Percentiles rank a stretch among this genome's conserved stretches.
Evolutionary conservation across 1,140 invertebrate genomes (phyloP).

Genomic region (Diabrotica virgifera): DNA sequence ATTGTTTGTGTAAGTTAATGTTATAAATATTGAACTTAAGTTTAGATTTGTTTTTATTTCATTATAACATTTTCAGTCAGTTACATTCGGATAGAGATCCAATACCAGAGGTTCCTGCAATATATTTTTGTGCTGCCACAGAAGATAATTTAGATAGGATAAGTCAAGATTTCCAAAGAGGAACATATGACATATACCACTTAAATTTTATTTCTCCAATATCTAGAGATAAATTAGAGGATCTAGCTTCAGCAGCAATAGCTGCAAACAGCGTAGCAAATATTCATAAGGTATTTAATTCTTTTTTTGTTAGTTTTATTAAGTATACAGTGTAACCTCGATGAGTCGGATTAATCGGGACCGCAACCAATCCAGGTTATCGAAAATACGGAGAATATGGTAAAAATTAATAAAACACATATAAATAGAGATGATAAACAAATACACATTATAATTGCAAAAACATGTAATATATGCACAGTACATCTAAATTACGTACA

Average conservation of each 20-base stretch:
- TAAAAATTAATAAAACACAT: too few relatives aligned
- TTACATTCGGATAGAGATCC: conserved; percentile 91
- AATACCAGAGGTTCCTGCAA: conserved; percentile 96
- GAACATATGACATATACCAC: conserved; percentile 93
- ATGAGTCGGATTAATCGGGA: neutral
- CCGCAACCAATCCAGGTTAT: too few relatives aligned
- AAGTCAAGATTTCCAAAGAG: conserved; percentile 86
- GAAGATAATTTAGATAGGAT: conserved; percentile 96
- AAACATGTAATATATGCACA: too few relatives aligned
- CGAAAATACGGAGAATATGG: too few relatives aligned
- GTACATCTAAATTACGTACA: too few relatives aligned
- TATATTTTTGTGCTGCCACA: conserved; percentile 97
- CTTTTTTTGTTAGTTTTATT: conserved; percentile 4
- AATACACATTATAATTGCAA: too few relatives aligned
- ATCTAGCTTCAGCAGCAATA: conserved; percentile 88
- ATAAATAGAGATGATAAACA: too few relatives aligned
- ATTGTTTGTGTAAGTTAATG: conserved; percentile 85
- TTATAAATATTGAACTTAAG: neutral
- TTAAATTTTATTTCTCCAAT: conserved; percentile 98
- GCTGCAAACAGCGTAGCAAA: conserved; percentile 83
- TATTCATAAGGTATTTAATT: conserved; percentile 76
- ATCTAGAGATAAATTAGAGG: conserved; percentile 90
- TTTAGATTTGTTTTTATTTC: neutral
- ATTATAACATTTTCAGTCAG: conserved; percentile 58
- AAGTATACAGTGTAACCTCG: neutral